These are phyloP conservation scores for Achlya flavicornis DNA, from an alignment of 2,888 invertebrate genomes.

Conservation along the genomic window DNA sequence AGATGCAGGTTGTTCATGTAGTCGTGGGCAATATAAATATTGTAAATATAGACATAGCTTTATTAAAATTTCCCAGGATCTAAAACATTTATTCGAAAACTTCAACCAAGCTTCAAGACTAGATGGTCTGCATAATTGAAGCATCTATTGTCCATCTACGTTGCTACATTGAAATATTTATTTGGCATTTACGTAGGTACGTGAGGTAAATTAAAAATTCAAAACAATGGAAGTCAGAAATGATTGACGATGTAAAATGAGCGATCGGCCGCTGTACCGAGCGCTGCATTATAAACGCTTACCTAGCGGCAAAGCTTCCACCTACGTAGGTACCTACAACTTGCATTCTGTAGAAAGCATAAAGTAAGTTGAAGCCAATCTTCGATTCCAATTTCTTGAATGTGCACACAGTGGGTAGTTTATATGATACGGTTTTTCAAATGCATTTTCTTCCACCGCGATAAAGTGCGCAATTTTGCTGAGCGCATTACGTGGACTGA, in stretches of 20 bases:
- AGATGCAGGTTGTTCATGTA: background rate
- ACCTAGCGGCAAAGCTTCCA: background rate
- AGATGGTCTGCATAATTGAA: background rate
- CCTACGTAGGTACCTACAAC: background rate
- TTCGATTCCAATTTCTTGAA: constrained; percentile 33
- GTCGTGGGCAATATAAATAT: background rate
- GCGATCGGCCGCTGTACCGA: background rate
- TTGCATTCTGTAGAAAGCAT: constrained; percentile 20
- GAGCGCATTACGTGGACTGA: constrained; percentile 12
- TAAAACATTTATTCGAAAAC: background rate
- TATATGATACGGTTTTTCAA: constrained; percentile 24
- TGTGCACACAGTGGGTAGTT: constrained; percentile 22
- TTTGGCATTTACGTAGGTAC: background rate
- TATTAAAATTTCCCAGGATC: background rate
- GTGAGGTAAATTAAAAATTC: background rate
- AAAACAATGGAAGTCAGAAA: background rate
- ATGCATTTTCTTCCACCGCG: constrained; percentile 29
- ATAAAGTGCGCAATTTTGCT: constrained; percentile 29
- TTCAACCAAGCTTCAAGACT: background rate
- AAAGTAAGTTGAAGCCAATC: constrained; percentile 20
- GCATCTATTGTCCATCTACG: background rate
- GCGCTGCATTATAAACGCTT: constrained; percentile 12
- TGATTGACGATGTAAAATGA: background rate
- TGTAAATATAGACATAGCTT: background rate
- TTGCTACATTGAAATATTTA: background rate